Base-by-base conservation (phyloP, 2,113 vertebrate genomes). In the Channa argus region DNA sequence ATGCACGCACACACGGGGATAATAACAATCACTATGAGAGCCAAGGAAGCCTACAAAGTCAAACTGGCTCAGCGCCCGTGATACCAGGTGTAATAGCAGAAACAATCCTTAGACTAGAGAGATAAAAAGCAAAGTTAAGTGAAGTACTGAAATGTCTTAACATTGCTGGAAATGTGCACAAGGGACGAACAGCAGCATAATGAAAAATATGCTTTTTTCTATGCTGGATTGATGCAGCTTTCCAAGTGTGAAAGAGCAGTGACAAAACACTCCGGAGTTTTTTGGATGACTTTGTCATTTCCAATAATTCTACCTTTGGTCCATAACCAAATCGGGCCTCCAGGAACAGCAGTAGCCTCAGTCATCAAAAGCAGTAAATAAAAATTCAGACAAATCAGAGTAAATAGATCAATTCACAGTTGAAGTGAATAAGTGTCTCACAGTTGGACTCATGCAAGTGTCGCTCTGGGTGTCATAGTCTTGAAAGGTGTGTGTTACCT, bases 401-500 rank as follows among this genome's bases (percentile, higher is more conserved):
- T 41, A 65, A 43, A 4, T 0, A 14, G 6, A 1, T 43, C 1
- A 8, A 43, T 49, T 53, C 6, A 12, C 44, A 51, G 50, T 62
- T 49, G 6, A 55, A 56, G 38, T 45, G 9, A 66, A n/a, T 7
- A 54, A 69, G n/a, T 39, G 14, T 63, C 63, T 67, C 70, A 63
- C 58, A 77, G 12, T 72, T 64, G 54, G 39, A 63, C 63, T 24
- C 3, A 4, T 49, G 46, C 38, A 10, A 39, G 13, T 38, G 50
- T 58, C n/a, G 65, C 15, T 2, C n/a, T 51, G 49, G 56, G 34
- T 5, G 38, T 59, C 2, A 56, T 6, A 58, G 43, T 34, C 34
- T 11, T 70, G 43, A 50, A 37, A 43, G 24, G 5, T 1, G 36
- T 63, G 6, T 0, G 0, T 88, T 97, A 99, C 98, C 98, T 98